Evolutionary conservation across 1,140 invertebrate genomes (phyloP), one percentile per base, ranked within the genome.

Genomic region (Melipona quadrifasciata): DNA sequence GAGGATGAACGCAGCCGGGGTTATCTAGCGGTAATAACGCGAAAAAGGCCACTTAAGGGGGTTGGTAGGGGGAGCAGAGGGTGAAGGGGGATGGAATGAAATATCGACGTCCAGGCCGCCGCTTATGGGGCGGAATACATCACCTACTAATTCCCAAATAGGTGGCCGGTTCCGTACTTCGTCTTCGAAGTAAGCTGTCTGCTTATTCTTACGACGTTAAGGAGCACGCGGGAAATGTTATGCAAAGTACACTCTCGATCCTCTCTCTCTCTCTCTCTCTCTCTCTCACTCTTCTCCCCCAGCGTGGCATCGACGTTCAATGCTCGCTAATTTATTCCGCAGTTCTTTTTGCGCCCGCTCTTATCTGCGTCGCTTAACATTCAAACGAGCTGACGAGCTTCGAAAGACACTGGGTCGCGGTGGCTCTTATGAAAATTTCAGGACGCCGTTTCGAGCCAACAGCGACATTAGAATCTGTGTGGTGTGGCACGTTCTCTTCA

Each of bases 141-240:
- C 89, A 90, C 87, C 82, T 90, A 89, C 89, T 90, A 90, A 90
- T 90, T 90, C 89, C 89, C 88, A 90, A 90, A 90, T 90, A 89
- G 87, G 87, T 86, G 82, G 85, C 79, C 88, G 39, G 65, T 82
- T 70, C 67, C 70, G 78, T 76, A 67, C 79, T 89, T 90, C 85
- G 84, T 89, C 81, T 89, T 90, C 85, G 86, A 64, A 39, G n/a
- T 85, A 90, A 90, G 88, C 88, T 87, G 80, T 87, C 84, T 68
- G 82, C 76, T 90, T 90, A 89, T 90, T 90, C 86, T 90, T 90
- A 89, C 70, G 68, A 76, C 53, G 73, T 80, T 67, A 82, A 81
- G 85, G 72, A 89, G 80, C 82, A 76, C 27, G 57, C 27, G 79
- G 82, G 51, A 72, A 85, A 80, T 86, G 82, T 90, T 90, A 90